Evolutionary conservation across 2,113 vertebrate genomes (phyloP).

Genomic region (Cyanoramphus novaezelandiae): DNA sequence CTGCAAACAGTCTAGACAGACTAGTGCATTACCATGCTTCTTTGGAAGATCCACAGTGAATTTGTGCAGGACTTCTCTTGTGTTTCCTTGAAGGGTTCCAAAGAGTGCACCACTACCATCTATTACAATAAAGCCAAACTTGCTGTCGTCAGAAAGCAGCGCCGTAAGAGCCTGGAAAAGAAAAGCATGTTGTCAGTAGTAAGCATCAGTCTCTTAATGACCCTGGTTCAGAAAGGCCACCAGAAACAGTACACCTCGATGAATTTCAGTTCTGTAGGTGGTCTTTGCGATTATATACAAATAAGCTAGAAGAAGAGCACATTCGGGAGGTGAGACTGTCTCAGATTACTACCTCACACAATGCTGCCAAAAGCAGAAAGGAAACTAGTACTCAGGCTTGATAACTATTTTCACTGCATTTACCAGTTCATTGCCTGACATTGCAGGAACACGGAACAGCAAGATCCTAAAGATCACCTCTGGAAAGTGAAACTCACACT

Average conservation of each 20-base stretch:
- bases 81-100: slow-evolving; percentile 98
- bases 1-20: background rate
- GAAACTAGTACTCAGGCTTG: background rate
- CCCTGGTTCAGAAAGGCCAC: background rate
- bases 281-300: accelerated
- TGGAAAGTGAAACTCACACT: background rate
- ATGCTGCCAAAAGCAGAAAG: background rate
- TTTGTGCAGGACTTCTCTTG: slow-evolving; percentile 98
- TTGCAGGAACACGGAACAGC: background rate
- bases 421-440: background rate
- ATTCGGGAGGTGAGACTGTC: background rate
- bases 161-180: slow-evolving; percentile 91
- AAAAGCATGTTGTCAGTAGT: background rate
- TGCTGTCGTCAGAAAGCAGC: slow-evolving; percentile 97
- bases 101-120: slow-evolving; percentile 98
- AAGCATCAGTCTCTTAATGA: background rate
- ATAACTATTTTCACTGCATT: background rate
- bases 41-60: slow-evolving; percentile 99
- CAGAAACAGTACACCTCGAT: background rate
- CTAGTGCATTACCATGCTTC: slow-evolving; percentile 88
- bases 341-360: background rate
- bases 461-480: background rate
- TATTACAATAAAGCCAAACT: slow-evolving; percentile 99
- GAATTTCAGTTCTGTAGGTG: background rate
- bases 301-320: background rate